A percentile compares a stretch with the other conserved stretches of the same genome.
phyloP scores from a whole-genome alignment of 1,140 invertebrate species.

The Cydia splendana region DNA sequence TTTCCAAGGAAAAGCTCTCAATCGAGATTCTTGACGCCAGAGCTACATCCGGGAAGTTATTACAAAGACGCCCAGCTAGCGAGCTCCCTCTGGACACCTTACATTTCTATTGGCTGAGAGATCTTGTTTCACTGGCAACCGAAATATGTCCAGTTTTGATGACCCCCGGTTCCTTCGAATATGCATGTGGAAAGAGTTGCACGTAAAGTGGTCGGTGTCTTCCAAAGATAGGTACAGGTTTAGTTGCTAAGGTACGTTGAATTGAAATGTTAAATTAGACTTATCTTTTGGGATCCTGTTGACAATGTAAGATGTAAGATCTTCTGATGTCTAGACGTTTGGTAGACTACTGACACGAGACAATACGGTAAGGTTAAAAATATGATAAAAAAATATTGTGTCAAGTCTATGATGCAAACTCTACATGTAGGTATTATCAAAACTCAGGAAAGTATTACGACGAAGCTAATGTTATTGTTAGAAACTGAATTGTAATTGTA shows the following conservation, averaged over 20 bases:
- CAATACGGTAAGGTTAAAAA: not conserved
- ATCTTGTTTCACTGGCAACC: not conserved
- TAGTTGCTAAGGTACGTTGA: not conserved
- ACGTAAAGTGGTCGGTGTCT: not conserved
- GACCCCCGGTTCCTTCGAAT: not conserved
- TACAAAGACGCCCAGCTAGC: constrained; percentile 59
- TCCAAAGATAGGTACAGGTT: constrained; percentile 18
- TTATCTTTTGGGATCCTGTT: constrained; percentile 7
- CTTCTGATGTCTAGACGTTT: constrained; percentile 15
- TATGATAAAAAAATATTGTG: no score
- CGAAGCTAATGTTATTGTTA: no score
- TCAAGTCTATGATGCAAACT: no score
- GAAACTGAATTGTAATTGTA: no score
- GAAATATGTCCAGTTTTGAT: not conserved
- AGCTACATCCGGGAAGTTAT: constrained; percentile 72
- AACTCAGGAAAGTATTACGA: no score
- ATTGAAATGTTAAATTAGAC: constrained; percentile 6
- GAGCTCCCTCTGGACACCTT: not conserved
- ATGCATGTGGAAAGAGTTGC: not conserved
- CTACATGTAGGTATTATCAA: no score
- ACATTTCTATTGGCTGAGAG: not conserved
- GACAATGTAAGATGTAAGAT: not conserved
- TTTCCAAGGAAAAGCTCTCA: constrained; percentile 49
- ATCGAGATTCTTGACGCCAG: constrained; percentile 70
- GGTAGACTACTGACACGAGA: not conserved